Base-by-base conservation (phyloP, 1,140 invertebrate species). In the Listronotus bonariensis region DNA sequence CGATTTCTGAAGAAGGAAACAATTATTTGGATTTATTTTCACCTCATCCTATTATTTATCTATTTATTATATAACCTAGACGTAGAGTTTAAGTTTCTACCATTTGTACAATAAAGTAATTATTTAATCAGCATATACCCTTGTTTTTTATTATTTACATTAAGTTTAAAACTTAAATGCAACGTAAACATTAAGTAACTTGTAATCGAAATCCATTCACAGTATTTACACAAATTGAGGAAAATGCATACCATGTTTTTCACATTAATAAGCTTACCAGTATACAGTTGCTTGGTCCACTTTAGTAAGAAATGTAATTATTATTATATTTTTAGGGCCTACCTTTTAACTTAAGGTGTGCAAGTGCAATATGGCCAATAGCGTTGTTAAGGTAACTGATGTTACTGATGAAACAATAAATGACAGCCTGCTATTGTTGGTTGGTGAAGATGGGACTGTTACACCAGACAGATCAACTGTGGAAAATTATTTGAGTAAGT, bases 351-450 rank as follows among this genome's bases (percentile, higher is more conserved):
- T 52, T 4, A 9, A 38, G 18, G 8, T 36, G 31, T 15, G 20
- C 32, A 74, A 53, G 31, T 15, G 20, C 32, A 74, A 53, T 57
- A 77, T 77, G 74, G 72, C 77, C 4, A 72, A 74, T 64, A 78
- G 75, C 59, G 67, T 74, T 68, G 75, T 78, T 70, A 75, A 75
- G 70, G 71, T 77, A 72, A 76, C 75, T 31, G 76, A 74, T 66
- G 64, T 68, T 55, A 71, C 55, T 52, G 62, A 70, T 62, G 65
- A 70, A 18, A 52, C 46, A 36, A 46, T 63, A 17, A 74, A 72
- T 72, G 72, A 74, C 67, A 72, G 72, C 64, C 72, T 74, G 56
- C 63, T 77, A 15, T 68, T 76, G 51, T 54, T 78, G 66, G 70
- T 78, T 67, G 70, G 64, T 41, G 71, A 75, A 68, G 75, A 78